Evolutionary conservation across 2,797 vertebrate species (phyloP), one percentile per base, ranked within the genome.

Genomic region (Spea hammondii): DNA sequence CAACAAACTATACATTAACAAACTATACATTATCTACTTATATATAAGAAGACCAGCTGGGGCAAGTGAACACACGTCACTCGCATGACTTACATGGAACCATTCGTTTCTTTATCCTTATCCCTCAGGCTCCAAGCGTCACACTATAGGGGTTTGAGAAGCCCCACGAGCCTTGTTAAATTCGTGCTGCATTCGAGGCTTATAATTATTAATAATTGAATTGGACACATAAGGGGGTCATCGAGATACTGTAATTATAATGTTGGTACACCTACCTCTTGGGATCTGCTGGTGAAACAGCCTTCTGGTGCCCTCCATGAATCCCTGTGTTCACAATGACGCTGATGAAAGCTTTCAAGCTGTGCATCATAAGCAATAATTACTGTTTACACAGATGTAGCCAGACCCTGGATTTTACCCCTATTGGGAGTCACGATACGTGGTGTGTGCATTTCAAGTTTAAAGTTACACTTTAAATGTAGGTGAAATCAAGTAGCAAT

Each of bases 131-230:
- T 71, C 8, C 13, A 10, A 8, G 44, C 17, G 8, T 47, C 50
- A 53, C 8, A 55, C 57, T 44, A 45, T 4, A 1, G 13, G 54
- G 46, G 8, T 9, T 5, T 46, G 50, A 74, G 32, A 1, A 5
- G 12, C 59, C 77, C 65, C 77, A 51, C 47, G 62, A 47, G 70
- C 47, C 70, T 79, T 73, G 64, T 72, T 73, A 67, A 32, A 45
- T 46, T 67, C 13, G 5, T 44, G 4, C 44, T 17, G 49, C 48
- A 51, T 47, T 46, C 65, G 54, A 73, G 8, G 32, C 70, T 70
- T 73, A 8, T 73, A 51, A 79, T 73, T 73, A 79, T 1, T 70
- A 10, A 68, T 68, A 79, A 73, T 79, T 79, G 77, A 72, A 72
- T 72, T 50, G 5, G 53, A 66, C 70, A 48, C 70, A 48, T 13